These are phyloP conservation scores for Proteles cristata DNA, from an alignment of 2,113 vertebrate species.

Conservation along the genomic window DNA sequence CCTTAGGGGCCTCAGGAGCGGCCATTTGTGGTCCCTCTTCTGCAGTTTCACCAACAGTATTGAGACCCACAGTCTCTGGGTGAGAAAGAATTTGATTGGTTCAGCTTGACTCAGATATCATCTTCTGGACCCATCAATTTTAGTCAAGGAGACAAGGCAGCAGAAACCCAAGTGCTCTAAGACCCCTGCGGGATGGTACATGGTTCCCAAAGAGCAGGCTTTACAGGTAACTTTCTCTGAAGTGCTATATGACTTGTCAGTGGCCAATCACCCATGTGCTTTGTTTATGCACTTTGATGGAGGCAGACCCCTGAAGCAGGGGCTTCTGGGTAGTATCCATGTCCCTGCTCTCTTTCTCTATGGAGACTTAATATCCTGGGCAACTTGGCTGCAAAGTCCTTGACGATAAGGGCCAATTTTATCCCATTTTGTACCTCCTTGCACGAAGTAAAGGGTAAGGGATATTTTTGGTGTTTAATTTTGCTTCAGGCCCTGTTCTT, in stretches of 20 bases:
- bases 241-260: background rate
- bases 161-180: background rate
- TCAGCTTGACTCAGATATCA: background rate
- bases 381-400: background rate
- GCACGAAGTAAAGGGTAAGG: conserved; percentile 34
- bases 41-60: background rate
- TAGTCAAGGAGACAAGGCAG: background rate
- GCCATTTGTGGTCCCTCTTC: background rate
- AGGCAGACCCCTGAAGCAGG: background rate
- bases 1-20: background rate
- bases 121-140: background rate
- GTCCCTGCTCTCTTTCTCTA: background rate
- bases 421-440: conserved; percentile 2
- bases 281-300: background rate
- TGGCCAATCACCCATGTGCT: background rate
- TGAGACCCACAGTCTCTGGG: background rate
- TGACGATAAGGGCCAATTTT: conserved; percentile 13
- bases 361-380: background rate
- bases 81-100: background rate
- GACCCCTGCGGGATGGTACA: background rate
- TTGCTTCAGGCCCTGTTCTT: conserved; percentile 75
- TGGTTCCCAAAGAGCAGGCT: background rate
- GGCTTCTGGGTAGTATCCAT: background rate
- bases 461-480: conserved; percentile 78
- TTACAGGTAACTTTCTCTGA: background rate